These are phyloP conservation scores for Acyrthosiphon pisum DNA, from an alignment of 1,140 invertebrate genomes.

Conservation along the genomic window DNA sequence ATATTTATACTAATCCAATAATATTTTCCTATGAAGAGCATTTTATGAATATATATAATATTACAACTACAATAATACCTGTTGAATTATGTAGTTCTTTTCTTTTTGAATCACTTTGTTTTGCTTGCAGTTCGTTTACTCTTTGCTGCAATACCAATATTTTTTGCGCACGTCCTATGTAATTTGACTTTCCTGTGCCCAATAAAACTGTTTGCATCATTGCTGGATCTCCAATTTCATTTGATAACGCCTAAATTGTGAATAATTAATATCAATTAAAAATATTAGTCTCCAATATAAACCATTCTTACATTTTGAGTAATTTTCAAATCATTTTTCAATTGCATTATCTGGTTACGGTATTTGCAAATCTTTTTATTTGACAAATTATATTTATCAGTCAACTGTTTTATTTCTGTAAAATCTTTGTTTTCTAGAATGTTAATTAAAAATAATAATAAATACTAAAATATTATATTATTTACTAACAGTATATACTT, in stretches of 20 bases:
- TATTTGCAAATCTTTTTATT: conserved; percentile 46
- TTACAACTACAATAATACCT: background rate
- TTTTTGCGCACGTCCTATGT: conserved; percentile 33
- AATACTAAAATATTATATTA: background rate
- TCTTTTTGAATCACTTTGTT: background rate
- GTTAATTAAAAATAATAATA: background rate
- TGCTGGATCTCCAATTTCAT: conserved; percentile 15
- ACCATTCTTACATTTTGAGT: conserved; percentile 13
- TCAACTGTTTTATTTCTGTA: background rate
- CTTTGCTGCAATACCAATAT: conserved; percentile 34
- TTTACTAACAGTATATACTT: background rate
- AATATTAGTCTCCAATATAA: background rate
- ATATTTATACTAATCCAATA: no score
- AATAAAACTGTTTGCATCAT: background rate
- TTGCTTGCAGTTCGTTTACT: conserved; percentile 1
- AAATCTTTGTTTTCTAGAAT: background rate
- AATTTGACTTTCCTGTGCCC: conserved; percentile 13
- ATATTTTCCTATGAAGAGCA: background rate
- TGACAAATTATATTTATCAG: background rate
- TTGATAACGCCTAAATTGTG: conserved; percentile 18
- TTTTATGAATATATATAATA: no score
- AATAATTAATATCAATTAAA: background rate
- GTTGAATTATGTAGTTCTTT: background rate
- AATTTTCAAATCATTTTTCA: conserved; percentile 44
- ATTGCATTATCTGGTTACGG: conserved; percentile 22